Base-by-base conservation (phyloP, 2,113 vertebrate genomes). In the Oryzias melastigma region DNA sequence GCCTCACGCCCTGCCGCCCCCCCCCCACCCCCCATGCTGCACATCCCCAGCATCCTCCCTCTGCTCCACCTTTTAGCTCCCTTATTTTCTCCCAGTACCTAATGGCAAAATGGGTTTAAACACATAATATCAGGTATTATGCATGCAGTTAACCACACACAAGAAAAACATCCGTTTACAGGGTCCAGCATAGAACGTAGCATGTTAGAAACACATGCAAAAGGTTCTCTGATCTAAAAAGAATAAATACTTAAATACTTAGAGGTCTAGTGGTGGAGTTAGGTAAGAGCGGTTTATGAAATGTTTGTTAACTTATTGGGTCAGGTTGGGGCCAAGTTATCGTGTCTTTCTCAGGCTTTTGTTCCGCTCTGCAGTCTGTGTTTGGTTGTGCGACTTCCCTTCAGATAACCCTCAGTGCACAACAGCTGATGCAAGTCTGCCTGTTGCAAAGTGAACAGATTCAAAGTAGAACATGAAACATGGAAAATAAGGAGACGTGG, bases 1-100 rank as follows among this genome's bases (percentile, higher is more conserved):
- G 84, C 70, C 85, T 77, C 71, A 80, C 68, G 60, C 86, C 83
- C 78, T 52, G 58, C 75, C 65, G 51, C 22, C 22, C 22, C 22
- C 22, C 61, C 79, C 72, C 71, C 71, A 64, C 73, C 67, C 71
- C 57, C 66, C 54, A 44, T 76, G 52, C 69, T 75, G 53, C 76
- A 78, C 79, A 62, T 69, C 79, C 42, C 72, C 62, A 47, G 65
- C 54, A 62, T 50, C 16, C 42, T 66, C 53, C 29, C 65, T 60
- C 64, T 40, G 52, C 64, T 69, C 68, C 67, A 82, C 60, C 75
- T 86, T 82, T 80, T 78, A 75, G 56, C 68, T 67, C 67, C 41
- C 56, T 69, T 79, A 81, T 84, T 75, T 75, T 71, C 53, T 52
- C 51, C 27, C 48, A 66, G 42, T 44, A 17, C 49, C 57, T 19